Base-by-base conservation (phyloP, 1,140 invertebrate species). In the Drosophila rhopaloa region DNA sequence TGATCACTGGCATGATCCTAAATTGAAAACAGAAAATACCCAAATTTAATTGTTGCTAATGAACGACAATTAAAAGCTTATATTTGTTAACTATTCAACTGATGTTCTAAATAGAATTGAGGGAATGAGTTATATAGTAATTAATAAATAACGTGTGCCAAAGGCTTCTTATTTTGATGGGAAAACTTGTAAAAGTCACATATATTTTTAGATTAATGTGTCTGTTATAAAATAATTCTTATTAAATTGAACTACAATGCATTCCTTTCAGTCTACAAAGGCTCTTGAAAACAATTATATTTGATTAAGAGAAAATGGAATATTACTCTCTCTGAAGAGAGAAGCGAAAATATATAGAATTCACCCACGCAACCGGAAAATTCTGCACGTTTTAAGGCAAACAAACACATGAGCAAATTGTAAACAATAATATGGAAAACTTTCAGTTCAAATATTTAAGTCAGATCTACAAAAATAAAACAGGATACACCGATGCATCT, bases 351-450 rank as follows among this genome's bases (percentile, higher is more conserved):
- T 11, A 32, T 1, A 29, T 8, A 9, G 6, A 41, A 37, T 50
- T 67, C 41, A 40, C 41, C 40, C 32, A 67, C 40, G 14, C 9
- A 41, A 32, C 16, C 35, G 27, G n/a, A 41, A 8, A 37, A 7
- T 57, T 57, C 19, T 19, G 6, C 11, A 37, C 10, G 46, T 56
- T 14, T 71, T 8, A 38, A 71, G 43, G 14, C 29, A 68, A 68
- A 60, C 6, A 53, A 51, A 51, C 35, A 57, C 11, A 53, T 13
- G 35, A 16, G n/a, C 6, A n/a, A 53, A 58, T 27, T 44, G 54
- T 58, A 66, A 76, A 76, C 61, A 66, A 50, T 38, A 32, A 27
- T 14, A 1, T 37, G 43, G 50, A 67, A 44, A 76, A 66, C 37
- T 54, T 58, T 37, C 54, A 75, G 27, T 54, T 41, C 40, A 54